A percentile compares a stretch with the other conserved stretches of the same genome.
Conservation (phyloP, 2,888 invertebrate species). For the Sinhomidia bicolor region DNA sequence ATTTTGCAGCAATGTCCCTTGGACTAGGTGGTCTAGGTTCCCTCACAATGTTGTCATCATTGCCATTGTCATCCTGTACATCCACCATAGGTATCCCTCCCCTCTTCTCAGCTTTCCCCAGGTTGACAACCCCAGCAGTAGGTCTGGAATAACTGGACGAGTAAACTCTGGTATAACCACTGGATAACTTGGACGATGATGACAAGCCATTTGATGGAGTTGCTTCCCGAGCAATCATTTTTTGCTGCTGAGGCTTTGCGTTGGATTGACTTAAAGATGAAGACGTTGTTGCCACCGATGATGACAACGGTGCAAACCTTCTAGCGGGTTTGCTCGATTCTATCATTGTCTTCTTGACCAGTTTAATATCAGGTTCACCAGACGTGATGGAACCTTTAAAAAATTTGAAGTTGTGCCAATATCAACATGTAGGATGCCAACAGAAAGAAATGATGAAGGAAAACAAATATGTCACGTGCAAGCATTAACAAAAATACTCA, state of each 20-base stretch:
- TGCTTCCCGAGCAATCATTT: too few relatives aligned
- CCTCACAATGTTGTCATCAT: background rate
- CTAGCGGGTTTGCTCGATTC: background rate
- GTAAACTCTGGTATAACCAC: constrained; percentile 28
- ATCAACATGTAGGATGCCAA: background rate
- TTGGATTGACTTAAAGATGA: too few relatives aligned
- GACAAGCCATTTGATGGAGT: background rate
- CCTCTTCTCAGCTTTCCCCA: constrained; percentile 29
- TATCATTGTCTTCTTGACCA: constrained; percentile 31
- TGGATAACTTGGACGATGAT: background rate
- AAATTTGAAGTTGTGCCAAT: background rate
- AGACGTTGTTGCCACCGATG: too few relatives aligned
- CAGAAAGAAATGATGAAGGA: too few relatives aligned
- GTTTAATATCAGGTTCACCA: constrained; percentile 14
- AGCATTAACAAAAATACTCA: too few relatives aligned
- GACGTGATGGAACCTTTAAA: background rate
- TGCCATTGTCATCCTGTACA: background rate
- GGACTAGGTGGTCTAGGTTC: constrained; percentile 69
- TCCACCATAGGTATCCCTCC: background rate
- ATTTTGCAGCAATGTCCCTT: constrained; percentile 74
- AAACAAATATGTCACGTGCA: constrained; percentile 56
- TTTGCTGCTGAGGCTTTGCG: too few relatives aligned
- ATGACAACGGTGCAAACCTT: background rate
- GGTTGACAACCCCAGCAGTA: constrained; percentile 49
- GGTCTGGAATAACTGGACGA: constrained; percentile 23